phyloP scores from a whole-genome alignment of 35 echinoderm and acorn worm genomes.

The Nesometra sesokonis region DNA sequence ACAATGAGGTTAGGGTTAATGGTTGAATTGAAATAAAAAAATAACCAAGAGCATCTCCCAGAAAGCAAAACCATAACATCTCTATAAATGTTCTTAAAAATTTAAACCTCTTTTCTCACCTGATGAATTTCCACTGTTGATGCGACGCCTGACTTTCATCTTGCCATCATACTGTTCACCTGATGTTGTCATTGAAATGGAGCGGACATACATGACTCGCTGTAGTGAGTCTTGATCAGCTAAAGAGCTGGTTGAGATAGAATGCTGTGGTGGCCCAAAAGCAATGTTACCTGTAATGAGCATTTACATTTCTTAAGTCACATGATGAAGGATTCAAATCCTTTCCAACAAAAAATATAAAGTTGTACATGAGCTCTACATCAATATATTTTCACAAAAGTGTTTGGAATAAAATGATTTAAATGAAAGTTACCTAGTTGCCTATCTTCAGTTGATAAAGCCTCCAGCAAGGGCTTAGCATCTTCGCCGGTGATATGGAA shows the following conservation, averaged over 20 bases:
- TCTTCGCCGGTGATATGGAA: neutral
- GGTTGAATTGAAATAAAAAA: too few species aligned
- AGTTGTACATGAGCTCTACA: too few species aligned
- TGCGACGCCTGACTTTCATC: conserved; percentile 50
- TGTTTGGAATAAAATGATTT: neutral
- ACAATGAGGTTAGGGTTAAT: too few species aligned
- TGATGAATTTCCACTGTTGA: conserved; percentile 44
- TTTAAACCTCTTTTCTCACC: neutral
- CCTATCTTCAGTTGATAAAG: neutral
- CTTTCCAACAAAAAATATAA: too few species aligned
- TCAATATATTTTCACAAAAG: too few species aligned
- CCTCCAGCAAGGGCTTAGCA: neutral
- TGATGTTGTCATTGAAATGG: conserved; percentile 49
- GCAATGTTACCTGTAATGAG: neutral
- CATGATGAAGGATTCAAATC: too few species aligned
- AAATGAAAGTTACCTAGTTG: conserved; percentile 10
- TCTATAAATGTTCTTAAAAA: too few species aligned
- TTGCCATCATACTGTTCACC: conserved; percentile 34
- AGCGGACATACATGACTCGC: conserved; percentile 28
- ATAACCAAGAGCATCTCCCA: too few species aligned
- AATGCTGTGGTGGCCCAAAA: neutral
- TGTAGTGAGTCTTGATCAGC: neutral
- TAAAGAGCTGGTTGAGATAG: neutral
- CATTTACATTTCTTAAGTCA: too few species aligned
- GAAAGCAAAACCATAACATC: too few species aligned